These are phyloP conservation scores for Clinocottus analis DNA, from an alignment of 2,113 vertebrate species.

Conservation along the genomic window DNA sequence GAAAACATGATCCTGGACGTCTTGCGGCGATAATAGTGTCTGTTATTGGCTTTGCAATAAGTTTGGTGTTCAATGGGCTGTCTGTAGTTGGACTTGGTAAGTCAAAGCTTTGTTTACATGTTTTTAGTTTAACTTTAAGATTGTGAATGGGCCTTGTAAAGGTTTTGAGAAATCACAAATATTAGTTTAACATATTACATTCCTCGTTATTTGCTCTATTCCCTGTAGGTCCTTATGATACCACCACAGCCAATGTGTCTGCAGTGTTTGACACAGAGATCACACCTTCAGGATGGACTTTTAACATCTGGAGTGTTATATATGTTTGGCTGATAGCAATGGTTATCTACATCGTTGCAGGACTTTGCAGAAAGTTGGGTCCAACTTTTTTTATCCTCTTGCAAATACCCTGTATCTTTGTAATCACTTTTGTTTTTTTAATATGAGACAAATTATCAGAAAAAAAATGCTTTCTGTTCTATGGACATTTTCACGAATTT, in stretches of 20 bases:
- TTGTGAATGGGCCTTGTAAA: background rate
- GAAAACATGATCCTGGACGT: constrained; percentile 61
- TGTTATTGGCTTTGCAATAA: constrained; percentile 58
- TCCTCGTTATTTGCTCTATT: background rate
- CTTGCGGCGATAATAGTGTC: constrained; percentile 63
- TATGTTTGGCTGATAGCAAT: constrained; percentile 78
- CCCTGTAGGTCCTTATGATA: constrained; percentile 69
- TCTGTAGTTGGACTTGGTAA: constrained; percentile 74
- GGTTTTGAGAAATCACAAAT: background rate
- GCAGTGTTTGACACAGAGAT: constrained; percentile 75
- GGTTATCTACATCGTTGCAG: constrained; percentile 71
- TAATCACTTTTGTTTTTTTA: background rate
- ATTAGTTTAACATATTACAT: constrained; percentile 4
- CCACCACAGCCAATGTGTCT: constrained; percentile 73
- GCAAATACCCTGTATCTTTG: background rate
- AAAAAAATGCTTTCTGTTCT: background rate
- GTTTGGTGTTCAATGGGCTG: constrained; percentile 74
- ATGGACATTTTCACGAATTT: background rate
- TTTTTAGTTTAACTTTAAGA: background rate
- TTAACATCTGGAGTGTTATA: constrained; percentile 82
- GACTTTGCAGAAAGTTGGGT: constrained; percentile 78
- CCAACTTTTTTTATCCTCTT: background rate
- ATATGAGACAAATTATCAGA: background rate
- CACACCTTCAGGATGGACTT: constrained; percentile 84
- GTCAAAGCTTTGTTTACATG: constrained; percentile 18